Conservation (phyloP, 1,140 invertebrate genomes). For the Euwallacea fornicatus region DNA sequence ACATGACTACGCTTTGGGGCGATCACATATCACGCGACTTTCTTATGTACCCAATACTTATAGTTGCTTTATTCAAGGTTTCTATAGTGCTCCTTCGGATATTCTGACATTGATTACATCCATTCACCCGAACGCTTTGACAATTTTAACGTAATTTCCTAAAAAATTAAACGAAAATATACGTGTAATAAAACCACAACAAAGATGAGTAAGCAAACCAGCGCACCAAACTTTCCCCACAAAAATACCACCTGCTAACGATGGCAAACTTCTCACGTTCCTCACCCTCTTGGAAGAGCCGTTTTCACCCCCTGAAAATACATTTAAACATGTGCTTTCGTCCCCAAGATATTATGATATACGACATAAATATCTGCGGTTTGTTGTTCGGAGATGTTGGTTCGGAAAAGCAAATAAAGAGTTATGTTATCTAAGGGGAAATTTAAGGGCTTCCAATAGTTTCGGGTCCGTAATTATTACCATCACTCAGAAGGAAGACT, state of each 20-base stretch:
- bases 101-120: too few species aligned
- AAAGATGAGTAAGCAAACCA: too few species aligned
- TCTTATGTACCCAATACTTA: too few species aligned
- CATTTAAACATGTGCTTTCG: constrained; percentile 27
- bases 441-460: background rate
- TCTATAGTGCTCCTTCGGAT: too few species aligned
- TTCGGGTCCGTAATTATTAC: background rate
- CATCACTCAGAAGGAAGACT: background rate
- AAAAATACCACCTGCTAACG: constrained; percentile 36
- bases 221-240: constrained; percentile 4
- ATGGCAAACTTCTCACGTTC: constrained; percentile 13
- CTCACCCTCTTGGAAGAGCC: constrained; percentile 12
- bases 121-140: too few species aligned
- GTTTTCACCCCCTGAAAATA: constrained; percentile 23
- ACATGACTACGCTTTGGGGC: too few species aligned
- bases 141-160: too few species aligned
- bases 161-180: too few species aligned
- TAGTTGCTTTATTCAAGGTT: too few species aligned
- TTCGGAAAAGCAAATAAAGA: background rate
- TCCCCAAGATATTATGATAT: constrained; percentile 21
- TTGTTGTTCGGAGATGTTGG: background rate
- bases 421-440: background rate
- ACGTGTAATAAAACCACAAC: too few species aligned
- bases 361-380: constrained; percentile 16
- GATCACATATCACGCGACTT: too few species aligned